phyloP scores from a whole-genome alignment of 2,888 invertebrate species.

The Cenopis cana region DNA sequence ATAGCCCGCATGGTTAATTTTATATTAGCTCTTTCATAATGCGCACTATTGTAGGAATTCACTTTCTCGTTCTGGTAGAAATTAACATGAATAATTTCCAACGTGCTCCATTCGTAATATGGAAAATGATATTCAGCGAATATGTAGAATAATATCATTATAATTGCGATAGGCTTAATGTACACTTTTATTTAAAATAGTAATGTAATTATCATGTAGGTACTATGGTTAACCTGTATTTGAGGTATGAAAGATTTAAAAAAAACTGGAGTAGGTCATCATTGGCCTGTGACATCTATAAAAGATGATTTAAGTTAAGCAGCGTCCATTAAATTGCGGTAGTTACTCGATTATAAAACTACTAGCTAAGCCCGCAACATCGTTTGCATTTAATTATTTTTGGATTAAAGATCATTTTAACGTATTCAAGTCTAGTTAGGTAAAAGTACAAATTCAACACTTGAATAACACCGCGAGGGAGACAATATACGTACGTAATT shows the following conservation, averaged over 20 bases:
- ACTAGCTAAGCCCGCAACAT: no score
- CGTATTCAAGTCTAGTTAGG: no score
- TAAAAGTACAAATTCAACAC: no score
- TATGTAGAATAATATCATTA: not conserved
- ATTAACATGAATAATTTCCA: constrained; percentile 3
- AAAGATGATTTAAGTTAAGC: no score
- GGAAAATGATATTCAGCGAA: not conserved
- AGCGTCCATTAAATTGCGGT: no score
- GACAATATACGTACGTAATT: no score
- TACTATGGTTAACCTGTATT: not conserved
- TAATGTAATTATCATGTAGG: not conserved
- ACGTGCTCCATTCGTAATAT: not conserved
- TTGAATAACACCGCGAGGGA: no score
- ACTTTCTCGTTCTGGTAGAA: not conserved
- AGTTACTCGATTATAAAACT: no score
- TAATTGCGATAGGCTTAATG: not conserved
- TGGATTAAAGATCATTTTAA: no score
- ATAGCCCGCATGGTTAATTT: not conserved
- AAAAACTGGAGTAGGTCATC: no score
- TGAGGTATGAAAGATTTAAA: not conserved
- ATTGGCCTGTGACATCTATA: no score
- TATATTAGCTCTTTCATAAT: not conserved
- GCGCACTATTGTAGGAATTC: not conserved
- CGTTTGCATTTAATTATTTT: no score
- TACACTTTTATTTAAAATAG: not conserved